Evolutionary conservation across 1,140 invertebrate genomes (phyloP).

Genomic region (Andricus grossulariae): DNA sequence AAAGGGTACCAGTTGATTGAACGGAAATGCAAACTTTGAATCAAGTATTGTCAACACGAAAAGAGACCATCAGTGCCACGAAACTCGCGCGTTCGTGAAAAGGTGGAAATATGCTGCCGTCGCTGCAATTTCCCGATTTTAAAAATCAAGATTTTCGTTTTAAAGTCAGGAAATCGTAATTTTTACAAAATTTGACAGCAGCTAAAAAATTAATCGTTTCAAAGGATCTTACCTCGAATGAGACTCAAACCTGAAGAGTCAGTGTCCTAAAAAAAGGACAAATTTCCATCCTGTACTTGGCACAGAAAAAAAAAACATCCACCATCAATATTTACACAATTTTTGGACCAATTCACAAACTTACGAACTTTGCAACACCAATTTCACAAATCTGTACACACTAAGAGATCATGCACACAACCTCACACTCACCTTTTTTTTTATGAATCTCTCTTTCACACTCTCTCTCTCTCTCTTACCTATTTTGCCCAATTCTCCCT

Average conservation of each 20-base stretch:
- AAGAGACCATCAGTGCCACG: slow-evolving; percentile 22
- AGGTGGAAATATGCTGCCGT: too few relatives aligned
- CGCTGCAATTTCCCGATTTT: too few relatives aligned
- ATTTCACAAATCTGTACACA: slow-evolving; percentile 10
- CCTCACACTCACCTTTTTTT: not conserved
- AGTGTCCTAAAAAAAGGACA: too few relatives aligned
- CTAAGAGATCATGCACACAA: slow-evolving; percentile 2
- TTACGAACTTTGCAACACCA: slow-evolving; percentile 1
- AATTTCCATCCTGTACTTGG: too few relatives aligned
- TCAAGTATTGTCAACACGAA: slow-evolving; percentile 22
- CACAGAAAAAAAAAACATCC: not conserved
- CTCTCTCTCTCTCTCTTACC: slow-evolving; percentile 35
- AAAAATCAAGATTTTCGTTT: too few relatives aligned
- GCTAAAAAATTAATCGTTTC: too few relatives aligned
- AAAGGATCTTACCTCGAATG: too few relatives aligned
- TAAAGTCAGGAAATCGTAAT: too few relatives aligned
- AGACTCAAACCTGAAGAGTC: too few relatives aligned
- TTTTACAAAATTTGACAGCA: too few relatives aligned
- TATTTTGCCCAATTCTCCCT: slow-evolving; percentile 31
- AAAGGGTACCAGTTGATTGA: not conserved
- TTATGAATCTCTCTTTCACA: slow-evolving; percentile 30
- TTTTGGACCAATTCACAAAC: slow-evolving; percentile 4
- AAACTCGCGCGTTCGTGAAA: slow-evolving; percentile 24
- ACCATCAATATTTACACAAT: slow-evolving; percentile 23
- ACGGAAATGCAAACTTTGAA: slow-evolving; percentile 21